phyloP scores from a whole-genome alignment of 1,140 invertebrate genomes.

The Phocides pigmalion region DNA sequence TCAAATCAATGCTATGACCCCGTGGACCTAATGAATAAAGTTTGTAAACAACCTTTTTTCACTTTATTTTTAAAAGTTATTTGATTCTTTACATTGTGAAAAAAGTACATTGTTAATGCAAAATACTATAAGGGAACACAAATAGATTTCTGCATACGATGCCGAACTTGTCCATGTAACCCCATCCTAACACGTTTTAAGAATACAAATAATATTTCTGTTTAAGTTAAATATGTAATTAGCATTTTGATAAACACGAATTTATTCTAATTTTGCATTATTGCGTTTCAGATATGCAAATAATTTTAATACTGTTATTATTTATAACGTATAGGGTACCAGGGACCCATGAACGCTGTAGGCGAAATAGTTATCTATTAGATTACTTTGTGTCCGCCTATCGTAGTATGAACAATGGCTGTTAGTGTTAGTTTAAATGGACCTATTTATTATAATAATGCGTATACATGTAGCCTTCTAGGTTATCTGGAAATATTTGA shows the following conservation, averaged over 20 bases:
- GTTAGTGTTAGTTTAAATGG: conserved; percentile 16
- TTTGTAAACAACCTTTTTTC: too few relatives aligned
- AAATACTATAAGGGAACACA: too few relatives aligned
- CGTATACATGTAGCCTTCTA: background rate
- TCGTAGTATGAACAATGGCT: conserved; percentile 22
- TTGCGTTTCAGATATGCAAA: background rate
- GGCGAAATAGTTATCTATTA: conserved; percentile 21
- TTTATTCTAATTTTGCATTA: background rate
- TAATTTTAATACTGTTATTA: background rate
- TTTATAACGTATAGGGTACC: background rate
- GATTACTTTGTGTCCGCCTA: conserved; percentile 21
- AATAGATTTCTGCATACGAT: too few relatives aligned
- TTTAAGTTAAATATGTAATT: too few relatives aligned
- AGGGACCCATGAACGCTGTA: conserved; percentile 12
- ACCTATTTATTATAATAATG: conserved; percentile 17
- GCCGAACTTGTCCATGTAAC: too few relatives aligned
- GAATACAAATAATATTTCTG: too few relatives aligned
- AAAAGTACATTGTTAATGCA: too few relatives aligned
- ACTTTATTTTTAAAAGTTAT: too few relatives aligned
- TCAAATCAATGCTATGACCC: too few relatives aligned
- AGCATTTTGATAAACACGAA: background rate
- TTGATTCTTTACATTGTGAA: too few relatives aligned
- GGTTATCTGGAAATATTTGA: background rate
- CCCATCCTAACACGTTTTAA: too few relatives aligned
- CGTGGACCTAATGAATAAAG: too few relatives aligned